phyloP scores from a whole-genome alignment of 2,888 invertebrate species.

The Phengaris alcon region DNA sequence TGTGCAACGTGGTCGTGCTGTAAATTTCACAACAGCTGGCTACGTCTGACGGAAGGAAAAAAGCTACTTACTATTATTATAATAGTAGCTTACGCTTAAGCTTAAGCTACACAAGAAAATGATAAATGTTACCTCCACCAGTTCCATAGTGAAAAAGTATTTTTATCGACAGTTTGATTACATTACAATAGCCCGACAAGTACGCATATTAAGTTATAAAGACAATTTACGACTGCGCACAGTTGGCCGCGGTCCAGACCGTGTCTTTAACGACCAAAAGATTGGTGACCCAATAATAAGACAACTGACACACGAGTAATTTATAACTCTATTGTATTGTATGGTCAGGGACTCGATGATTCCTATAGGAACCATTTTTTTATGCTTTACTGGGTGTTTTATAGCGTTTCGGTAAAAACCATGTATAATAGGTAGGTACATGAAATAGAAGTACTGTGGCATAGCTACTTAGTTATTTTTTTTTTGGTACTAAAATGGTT shows the following conservation, averaged over 20 bases:
- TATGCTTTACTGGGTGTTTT: too few relatives aligned
- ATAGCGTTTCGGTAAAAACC: too few relatives aligned
- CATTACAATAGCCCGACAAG: conserved; percentile 9
- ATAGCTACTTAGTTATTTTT: too few relatives aligned
- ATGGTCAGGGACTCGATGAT: neutral
- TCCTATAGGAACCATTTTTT: neutral
- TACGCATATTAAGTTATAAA: conserved; percentile 27
- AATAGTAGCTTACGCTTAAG: too few relatives aligned
- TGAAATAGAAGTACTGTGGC: too few relatives aligned
- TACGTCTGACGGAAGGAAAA: too few relatives aligned
- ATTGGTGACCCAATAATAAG: conserved; percentile 28
- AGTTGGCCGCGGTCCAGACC: conserved; percentile 21
- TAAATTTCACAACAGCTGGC: too few relatives aligned
- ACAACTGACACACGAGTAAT: conserved; percentile 18
- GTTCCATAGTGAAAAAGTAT: neutral
- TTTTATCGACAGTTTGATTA: conserved; percentile 10
- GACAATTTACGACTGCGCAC: conserved; percentile 19
- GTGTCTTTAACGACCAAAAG: conserved; percentile 25
- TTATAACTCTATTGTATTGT: conserved; percentile 7
- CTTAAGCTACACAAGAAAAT: neutral
- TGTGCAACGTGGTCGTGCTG: too few relatives aligned
- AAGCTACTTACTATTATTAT: too few relatives aligned
- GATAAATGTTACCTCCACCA: neutral
- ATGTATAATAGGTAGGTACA: too few relatives aligned
- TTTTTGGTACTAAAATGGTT: too few relatives aligned